Conservation (phyloP, 2,797 vertebrate genomes). For the Pteronotus mesoamericanus region DNA sequence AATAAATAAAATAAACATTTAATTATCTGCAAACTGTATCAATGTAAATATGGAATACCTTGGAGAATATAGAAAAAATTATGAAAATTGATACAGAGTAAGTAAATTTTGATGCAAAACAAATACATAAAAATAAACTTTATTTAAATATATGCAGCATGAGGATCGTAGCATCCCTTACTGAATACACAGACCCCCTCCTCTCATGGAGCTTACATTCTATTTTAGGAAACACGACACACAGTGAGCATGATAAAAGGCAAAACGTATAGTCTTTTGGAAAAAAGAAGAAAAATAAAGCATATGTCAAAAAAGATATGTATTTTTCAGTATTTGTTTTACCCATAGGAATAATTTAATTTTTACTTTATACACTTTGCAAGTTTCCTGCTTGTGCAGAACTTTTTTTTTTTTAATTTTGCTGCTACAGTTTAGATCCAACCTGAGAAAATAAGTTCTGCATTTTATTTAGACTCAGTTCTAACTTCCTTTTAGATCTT, state of each 20-base stretch:
- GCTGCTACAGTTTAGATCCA: background rate
- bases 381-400: background rate
- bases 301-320: background rate
- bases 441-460: background rate
- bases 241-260: background rate
- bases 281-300: background rate
- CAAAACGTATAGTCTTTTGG: background rate
- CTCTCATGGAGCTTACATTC: background rate
- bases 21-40: background rate
- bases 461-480: background rate
- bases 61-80: background rate
- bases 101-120: background rate
- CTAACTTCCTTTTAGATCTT: background rate
- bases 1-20: background rate
- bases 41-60: background rate
- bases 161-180: background rate
- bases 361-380: background rate
- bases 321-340: background rate
- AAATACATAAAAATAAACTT: background rate
- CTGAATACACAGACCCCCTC: background rate
- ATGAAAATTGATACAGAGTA: background rate
- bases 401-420: background rate
- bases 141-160: background rate
- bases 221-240: background rate
- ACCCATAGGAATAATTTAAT: background rate